Percentiles rank a stretch among this genome's conserved stretches.
These are phyloP conservation scores for Prionailurus bengalensis DNA, from an alignment of 2,113 vertebrate genomes.

Conservation along the genomic window DNA sequence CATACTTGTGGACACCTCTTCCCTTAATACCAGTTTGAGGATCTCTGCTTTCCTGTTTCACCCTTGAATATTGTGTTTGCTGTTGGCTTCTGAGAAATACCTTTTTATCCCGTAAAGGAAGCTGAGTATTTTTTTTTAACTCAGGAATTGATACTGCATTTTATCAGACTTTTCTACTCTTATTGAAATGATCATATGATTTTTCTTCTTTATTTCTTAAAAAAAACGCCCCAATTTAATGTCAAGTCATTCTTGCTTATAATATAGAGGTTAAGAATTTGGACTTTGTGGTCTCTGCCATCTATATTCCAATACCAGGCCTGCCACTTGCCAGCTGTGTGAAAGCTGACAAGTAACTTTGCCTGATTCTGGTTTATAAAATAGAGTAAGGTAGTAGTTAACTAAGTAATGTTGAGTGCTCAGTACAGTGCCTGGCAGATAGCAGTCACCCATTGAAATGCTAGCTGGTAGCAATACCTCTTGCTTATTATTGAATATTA, in stretches of 20 bases:
- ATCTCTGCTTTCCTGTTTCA: background rate
- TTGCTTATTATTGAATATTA: slow-evolving; percentile 4
- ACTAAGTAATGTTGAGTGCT: background rate
- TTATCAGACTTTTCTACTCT: slow-evolving; percentile 1
- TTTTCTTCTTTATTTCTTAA: background rate
- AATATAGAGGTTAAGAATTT: background rate
- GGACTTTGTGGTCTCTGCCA: background rate
- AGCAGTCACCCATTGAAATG: background rate
- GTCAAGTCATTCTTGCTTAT: background rate
- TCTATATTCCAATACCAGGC: background rate
- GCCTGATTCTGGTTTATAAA: background rate
- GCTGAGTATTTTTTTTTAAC: background rate
- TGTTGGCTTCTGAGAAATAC: slow-evolving; percentile 12
- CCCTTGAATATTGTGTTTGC: background rate
- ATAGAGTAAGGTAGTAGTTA: background rate
- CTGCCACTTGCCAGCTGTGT: background rate
- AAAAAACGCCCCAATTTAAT: background rate
- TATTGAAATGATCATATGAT: background rate
- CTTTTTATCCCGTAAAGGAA: background rate
- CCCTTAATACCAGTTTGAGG: background rate
- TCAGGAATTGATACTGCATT: slow-evolving; percentile 14
- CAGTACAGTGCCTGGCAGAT: background rate
- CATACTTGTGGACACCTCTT: background rate
- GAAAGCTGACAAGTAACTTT: background rate
- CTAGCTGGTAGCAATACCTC: background rate